Percentiles rank a stretch among this genome's conserved stretches.
phyloP scores from a whole-genome alignment of 2,888 invertebrate genomes.

The Nyleta sp. region DNA sequence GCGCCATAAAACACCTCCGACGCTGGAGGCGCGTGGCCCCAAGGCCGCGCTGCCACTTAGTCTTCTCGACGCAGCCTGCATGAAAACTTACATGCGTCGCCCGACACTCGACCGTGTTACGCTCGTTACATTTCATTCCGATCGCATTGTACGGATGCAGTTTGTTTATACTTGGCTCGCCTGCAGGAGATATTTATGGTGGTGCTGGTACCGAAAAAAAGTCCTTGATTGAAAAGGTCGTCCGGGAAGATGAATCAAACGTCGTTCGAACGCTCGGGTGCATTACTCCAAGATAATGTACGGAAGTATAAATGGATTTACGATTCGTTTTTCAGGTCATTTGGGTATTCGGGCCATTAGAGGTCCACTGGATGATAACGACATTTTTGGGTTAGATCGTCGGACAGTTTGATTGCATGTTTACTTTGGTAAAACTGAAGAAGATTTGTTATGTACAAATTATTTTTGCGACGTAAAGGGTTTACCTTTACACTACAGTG shows the following conservation, averaged over 20 bases:
- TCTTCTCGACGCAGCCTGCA: slow-evolving; percentile 58
- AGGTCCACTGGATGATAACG: too few relatives aligned
- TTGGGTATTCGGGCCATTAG: too few relatives aligned
- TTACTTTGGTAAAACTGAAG: too few relatives aligned
- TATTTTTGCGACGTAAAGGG: too few relatives aligned
- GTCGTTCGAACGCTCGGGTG: not conserved
- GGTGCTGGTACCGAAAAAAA: not conserved
- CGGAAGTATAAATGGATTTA: too few relatives aligned
- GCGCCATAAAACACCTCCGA: slow-evolving; percentile 72
- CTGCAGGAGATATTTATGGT: slow-evolving; percentile 28
- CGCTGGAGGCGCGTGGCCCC: slow-evolving; percentile 78
- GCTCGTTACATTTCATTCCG: slow-evolving; percentile 65
- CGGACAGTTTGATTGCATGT: too few relatives aligned
- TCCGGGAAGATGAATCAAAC: not conserved
- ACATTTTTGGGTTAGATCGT: too few relatives aligned
- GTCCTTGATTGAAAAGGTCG: slow-evolving; percentile 38
- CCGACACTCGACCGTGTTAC: slow-evolving; percentile 62
- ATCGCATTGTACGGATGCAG: slow-evolving; percentile 18
- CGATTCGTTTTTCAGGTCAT: too few relatives aligned
- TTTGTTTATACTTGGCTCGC: slow-evolving; percentile 32
- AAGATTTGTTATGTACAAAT: too few relatives aligned
- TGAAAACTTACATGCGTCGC: slow-evolving; percentile 61
- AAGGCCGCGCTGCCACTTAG: slow-evolving; percentile 72
- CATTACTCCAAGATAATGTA: too few relatives aligned
- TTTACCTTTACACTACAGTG: too few relatives aligned